A percentile compares a stretch with the other conserved stretches of the same genome.
Conservation (phyloP, 2,797 vertebrate genomes). For the Phrynocephalus forsythii region DNA sequence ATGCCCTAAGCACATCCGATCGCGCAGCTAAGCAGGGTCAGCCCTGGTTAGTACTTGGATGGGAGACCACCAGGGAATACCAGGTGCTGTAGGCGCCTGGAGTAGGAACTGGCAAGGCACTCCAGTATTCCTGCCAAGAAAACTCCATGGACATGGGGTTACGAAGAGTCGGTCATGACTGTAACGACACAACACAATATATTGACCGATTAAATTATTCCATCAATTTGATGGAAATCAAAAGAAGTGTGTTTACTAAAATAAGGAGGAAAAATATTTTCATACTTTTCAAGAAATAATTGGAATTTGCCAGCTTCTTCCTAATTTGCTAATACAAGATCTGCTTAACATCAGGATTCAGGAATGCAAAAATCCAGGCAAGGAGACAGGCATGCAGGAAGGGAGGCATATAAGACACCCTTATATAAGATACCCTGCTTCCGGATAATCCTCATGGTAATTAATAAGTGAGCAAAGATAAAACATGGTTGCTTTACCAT, state of each 20-base stretch:
- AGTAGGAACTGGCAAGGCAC: too few relatives aligned
- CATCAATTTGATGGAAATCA: background rate
- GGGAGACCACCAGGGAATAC: too few relatives aligned
- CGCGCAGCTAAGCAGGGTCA: too few relatives aligned
- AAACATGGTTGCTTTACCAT: slow-evolving; percentile 43
- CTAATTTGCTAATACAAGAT: slow-evolving; percentile 47
- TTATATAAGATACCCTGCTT: slow-evolving; percentile 2
- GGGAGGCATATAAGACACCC: slow-evolving; percentile 37
- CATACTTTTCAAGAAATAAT: background rate
- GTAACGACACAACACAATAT: too few relatives aligned
- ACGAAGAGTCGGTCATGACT: too few relatives aligned
- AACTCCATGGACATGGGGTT: too few relatives aligned
- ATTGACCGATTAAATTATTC: background rate
- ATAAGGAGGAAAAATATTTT: background rate
- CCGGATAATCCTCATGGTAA: slow-evolving; percentile 32
- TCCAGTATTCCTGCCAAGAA: too few relatives aligned
- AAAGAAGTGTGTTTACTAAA: background rate
- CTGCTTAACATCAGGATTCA: slow-evolving; percentile 31
- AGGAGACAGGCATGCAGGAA: slow-evolving; percentile 53
- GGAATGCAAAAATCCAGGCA: slow-evolving; percentile 54
- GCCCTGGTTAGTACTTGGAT: too few relatives aligned
- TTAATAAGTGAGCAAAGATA: slow-evolving; percentile 47
- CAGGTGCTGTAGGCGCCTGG: too few relatives aligned
- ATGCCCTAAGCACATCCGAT: too few relatives aligned
- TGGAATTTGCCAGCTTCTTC: slow-evolving; percentile 36